These are phyloP conservation scores for Chaetoderma sp. DNA, from an alignment of 2,888 invertebrate species.

Conservation along the genomic window DNA sequence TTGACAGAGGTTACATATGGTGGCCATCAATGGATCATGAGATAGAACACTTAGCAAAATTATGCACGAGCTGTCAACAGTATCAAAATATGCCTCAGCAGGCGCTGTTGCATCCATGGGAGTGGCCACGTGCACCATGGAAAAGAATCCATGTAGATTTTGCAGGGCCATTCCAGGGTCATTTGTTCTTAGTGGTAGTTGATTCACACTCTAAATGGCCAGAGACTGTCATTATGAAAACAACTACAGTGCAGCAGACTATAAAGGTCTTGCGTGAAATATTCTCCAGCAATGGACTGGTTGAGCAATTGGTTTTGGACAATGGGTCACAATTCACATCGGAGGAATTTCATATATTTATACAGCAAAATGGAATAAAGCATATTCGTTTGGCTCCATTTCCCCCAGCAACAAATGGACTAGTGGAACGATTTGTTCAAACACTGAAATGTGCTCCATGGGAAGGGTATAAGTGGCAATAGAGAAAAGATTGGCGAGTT, in stretches of 20 bases:
- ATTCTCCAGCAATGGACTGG: slow-evolving; percentile 16
- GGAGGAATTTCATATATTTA: slow-evolving; percentile 15
- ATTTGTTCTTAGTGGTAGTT: slow-evolving; percentile 18
- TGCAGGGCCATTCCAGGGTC: slow-evolving; percentile 13
- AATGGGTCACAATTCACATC: slow-evolving; percentile 26
- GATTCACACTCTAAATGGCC: slow-evolving; percentile 27
- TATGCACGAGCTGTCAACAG: slow-evolving; percentile 13
- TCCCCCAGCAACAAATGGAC: slow-evolving; percentile 20
- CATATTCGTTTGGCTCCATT: slow-evolving; percentile 27
- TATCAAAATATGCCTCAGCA: slow-evolving; percentile 8
- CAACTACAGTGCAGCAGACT: slow-evolving; percentile 8
- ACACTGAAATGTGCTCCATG: too few relatives aligned
- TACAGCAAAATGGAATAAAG: slow-evolving; percentile 18
- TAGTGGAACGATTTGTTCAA: slow-evolving; percentile 20
- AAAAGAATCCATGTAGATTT: slow-evolving; percentile 21
- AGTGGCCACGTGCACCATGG: slow-evolving; percentile 16
- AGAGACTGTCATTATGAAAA: slow-evolving; percentile 10
- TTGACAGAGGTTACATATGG: too few relatives aligned
- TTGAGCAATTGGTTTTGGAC: slow-evolving; percentile 20
- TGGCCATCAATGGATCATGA: too few relatives aligned
- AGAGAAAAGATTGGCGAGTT: too few relatives aligned
- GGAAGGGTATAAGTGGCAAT: too few relatives aligned
- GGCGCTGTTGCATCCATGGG: slow-evolving; percentile 27
- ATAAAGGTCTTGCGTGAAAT: neutral
- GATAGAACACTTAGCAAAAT: too few relatives aligned